Conservation (phyloP, 2,113 vertebrate genomes). For the Silurus glanis region DNA sequence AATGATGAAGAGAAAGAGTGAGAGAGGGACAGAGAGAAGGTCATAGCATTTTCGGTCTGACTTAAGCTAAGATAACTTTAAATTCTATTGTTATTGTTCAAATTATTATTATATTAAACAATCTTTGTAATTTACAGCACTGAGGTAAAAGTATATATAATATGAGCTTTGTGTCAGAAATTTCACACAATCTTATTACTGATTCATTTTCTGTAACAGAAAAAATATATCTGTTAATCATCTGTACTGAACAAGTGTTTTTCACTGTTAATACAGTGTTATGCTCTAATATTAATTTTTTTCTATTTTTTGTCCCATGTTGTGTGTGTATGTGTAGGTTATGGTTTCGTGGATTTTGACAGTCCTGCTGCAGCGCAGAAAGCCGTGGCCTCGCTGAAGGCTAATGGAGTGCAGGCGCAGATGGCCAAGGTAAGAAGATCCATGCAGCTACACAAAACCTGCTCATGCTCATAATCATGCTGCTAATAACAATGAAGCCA, state of each 20-base stretch:
- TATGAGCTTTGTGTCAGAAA: too few relatives aligned
- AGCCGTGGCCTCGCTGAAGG: constrained; percentile 96
- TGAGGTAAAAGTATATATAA: too few relatives aligned
- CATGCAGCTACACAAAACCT: constrained; percentile 32
- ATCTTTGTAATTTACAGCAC: too few relatives aligned
- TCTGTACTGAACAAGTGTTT: constrained; percentile 7
- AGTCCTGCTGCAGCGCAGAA: constrained; percentile 98
- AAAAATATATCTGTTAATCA: neutral
- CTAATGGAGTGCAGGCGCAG: constrained; percentile 97
- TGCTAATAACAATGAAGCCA: neutral
- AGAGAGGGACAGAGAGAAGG: neutral
- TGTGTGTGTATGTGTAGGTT: constrained; percentile 76
- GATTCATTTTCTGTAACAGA: neutral
- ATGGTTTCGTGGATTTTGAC: constrained; percentile 99
- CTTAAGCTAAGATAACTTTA: too few relatives aligned
- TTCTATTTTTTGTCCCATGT: neutral
- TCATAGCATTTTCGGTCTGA: neutral
- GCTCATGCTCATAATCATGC: neutral
- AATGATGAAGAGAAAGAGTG: neutral
- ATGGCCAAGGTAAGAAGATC: constrained; percentile 95
- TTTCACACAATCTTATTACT: neutral
- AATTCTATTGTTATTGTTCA: too few relatives aligned
- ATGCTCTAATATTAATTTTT: neutral
- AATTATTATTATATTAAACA: too few relatives aligned
- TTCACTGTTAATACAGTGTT: neutral